phyloP scores from a whole-genome alignment of 2,113 vertebrate genomes.

The Chloroceryle aenea region DNA sequence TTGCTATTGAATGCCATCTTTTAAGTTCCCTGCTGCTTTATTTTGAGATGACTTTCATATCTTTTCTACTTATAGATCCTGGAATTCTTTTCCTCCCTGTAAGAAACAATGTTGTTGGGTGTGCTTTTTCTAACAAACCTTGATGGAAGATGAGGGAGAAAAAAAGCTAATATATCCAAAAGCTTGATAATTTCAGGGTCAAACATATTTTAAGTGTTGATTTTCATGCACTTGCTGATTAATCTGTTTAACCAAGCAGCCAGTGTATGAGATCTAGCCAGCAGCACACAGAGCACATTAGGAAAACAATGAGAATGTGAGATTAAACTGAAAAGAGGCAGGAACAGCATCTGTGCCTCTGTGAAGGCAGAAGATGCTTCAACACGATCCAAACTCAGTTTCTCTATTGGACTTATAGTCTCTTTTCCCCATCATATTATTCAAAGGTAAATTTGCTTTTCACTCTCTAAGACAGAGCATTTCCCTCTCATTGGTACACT shows the following conservation, averaged over 20 bases:
- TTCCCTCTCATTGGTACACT: constrained; percentile 54
- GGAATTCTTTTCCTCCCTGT: neutral
- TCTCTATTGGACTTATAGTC: constrained; percentile 21
- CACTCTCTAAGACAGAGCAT: constrained; percentile 45
- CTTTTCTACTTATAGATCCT: neutral
- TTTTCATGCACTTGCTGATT: constrained; percentile 50
- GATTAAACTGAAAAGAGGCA: constrained; percentile 40
- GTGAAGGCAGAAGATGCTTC: constrained; percentile 28
- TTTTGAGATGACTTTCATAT: neutral
- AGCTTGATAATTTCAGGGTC: constrained; percentile 24
- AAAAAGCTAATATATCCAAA: neutral
- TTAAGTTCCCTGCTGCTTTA: neutral
- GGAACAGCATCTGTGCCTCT: neutral
- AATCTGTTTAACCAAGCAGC: constrained; percentile 36
- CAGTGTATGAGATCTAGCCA: constrained; percentile 5
- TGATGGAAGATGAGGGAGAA: neutral
- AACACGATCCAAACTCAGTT: constrained; percentile 27
- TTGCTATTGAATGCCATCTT: neutral
- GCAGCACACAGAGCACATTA: constrained; percentile 28
- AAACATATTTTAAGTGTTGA: constrained; percentile 35
- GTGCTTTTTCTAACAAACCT: constrained; percentile 29
- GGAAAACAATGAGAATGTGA: constrained; percentile 54
- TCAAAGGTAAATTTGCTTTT: constrained; percentile 73
- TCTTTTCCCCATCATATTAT: constrained; percentile 49
- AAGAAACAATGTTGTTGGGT: neutral